Percentiles rank a stretch among this genome's conserved stretches.
Conservation (phyloP, 2,888 invertebrate species). For the Hydrotaea cyrtoneurina region DNA sequence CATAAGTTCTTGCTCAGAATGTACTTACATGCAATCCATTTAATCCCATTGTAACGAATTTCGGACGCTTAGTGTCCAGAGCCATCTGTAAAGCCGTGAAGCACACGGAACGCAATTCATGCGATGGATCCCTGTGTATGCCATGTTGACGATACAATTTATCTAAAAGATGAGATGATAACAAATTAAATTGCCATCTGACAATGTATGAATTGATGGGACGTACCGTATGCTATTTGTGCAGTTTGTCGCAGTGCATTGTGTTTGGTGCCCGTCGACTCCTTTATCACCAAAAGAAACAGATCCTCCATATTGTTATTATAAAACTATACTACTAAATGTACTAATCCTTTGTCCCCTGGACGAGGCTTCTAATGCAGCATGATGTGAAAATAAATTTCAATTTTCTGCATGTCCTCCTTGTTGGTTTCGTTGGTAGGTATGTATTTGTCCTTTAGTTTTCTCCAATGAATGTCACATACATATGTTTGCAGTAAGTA, state of each 20-base stretch:
- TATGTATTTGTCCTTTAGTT: slow-evolving; percentile 18
- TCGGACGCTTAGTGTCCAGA: slow-evolving; percentile 92
- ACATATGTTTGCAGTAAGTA: slow-evolving; percentile 56
- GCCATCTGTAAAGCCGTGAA: slow-evolving; percentile 92
- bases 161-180: slow-evolving; percentile 82
- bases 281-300: slow-evolving; percentile 90
- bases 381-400: slow-evolving; percentile 21
- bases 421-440: background rate
- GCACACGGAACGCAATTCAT: slow-evolving; percentile 92
- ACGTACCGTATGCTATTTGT: slow-evolving; percentile 92
- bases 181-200: background rate
- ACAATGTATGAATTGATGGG: background rate
- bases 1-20: background rate
- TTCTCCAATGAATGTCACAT: slow-evolving; percentile 33
- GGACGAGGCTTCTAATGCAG: slow-evolving; percentile 21
- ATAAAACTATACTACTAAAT: background rate
- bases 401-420: slow-evolving; percentile 16
- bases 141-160: slow-evolving; percentile 91
- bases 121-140: slow-evolving; percentile 88
- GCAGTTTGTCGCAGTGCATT: slow-evolving; percentile 89
- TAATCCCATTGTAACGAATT: slow-evolving; percentile 90
- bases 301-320: slow-evolving; percentile 89
- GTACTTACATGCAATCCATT: slow-evolving; percentile 94
- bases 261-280: slow-evolving; percentile 89
- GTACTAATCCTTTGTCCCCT: background rate